Evolutionary conservation across 2,888 invertebrate genomes (phyloP), one percentile per base, ranked within the genome.

Genomic region (Scrobipalpa costella): DNA sequence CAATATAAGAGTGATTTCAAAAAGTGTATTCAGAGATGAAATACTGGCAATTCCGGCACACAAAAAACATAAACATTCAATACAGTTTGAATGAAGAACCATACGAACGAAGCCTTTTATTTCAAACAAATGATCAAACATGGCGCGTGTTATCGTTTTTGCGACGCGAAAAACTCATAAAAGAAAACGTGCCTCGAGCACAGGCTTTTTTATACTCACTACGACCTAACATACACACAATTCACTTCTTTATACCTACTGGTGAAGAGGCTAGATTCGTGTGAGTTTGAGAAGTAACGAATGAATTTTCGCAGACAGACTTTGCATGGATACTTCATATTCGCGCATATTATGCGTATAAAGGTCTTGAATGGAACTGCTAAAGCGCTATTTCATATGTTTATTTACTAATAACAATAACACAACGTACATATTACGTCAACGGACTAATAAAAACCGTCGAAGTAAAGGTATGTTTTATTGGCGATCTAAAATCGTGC

Each of bases 121-220:
- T 36, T 19, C 50, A 61, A 61, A 52, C 61, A 61, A 61, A 61
- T 34, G 60, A 34, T 49, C 33, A 40, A 49, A 47, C 61, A 62
- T n/a, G 66, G 62, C 55, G 63, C 67, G 67, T 68, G 65, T 64
- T 49, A 65, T 63, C 40, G 61, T 64, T 66, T 68, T 67, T 66
- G 55, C 66, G 68, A 63, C 65, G 66, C 67, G 68, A 68, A 66
- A 69, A 68, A 58, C 63, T 69, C 70, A 65, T 71, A 70, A 75
- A 76, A 68, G 64, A 69, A 70, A 74, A 73, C 68, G 68, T 66
- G 71, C 55, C 66, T 64, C 66, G 67, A 9, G 62, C 63, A 60
- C 66, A 65, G 50, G 50, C 69, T 72, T 71, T 72, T 74, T 71
- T 63, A 60, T 65, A 27, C 19, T 58, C 19, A 57, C 57, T 19